Evolutionary conservation across 2,888 invertebrate genomes (phyloP), one percentile per base, ranked within the genome.

Genomic region (Trichogramma dendrolimi): DNA sequence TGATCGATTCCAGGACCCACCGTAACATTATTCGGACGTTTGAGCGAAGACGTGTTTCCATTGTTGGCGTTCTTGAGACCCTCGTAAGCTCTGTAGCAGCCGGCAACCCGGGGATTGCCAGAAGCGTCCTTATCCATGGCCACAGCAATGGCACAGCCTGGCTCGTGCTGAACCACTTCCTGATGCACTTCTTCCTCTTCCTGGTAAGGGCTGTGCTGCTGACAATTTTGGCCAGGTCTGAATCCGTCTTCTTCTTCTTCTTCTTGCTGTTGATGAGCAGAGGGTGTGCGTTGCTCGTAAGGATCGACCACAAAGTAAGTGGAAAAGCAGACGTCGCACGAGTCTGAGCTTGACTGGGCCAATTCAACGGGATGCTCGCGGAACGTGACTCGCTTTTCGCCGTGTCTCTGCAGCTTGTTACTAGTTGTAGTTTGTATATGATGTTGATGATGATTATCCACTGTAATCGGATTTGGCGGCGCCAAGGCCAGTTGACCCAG

Each of bases 31-130:
- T 8, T 46, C 11, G 69, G 69, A 60, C 77, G 70, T 69, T 77
- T 79, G 55, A 78, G 69, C 53, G 78, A 75, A 63, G 78, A 77
- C 52, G 75, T 79, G 67, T 78, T 79, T 62, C 79, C 79, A 70
- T 79, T 79, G 70, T 78, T 79, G 27, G 79, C 74, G 58, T 78
- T 73, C 70, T 79, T 79, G 59, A 78, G 72, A 71, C 79, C 78
- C 74, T 79, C 79, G 71, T 79, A 79, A 68, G 78, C 78, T 62
- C 78, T 71, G 63, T 79, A 78, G 68, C 65, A 65, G 52, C 62
- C 65, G 40, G 52, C 49, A 4, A 54, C 10, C 39, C 41, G 4
- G 8, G 49, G 49, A 41, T 51, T 39, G 48, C 75, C 73, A 58
- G 71, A 69, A 64, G 68, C 70, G 66, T 77, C 78, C 67, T 79